Conservation (phyloP, 2,888 invertebrate species). For the Drosophila tanythrix region DNA sequence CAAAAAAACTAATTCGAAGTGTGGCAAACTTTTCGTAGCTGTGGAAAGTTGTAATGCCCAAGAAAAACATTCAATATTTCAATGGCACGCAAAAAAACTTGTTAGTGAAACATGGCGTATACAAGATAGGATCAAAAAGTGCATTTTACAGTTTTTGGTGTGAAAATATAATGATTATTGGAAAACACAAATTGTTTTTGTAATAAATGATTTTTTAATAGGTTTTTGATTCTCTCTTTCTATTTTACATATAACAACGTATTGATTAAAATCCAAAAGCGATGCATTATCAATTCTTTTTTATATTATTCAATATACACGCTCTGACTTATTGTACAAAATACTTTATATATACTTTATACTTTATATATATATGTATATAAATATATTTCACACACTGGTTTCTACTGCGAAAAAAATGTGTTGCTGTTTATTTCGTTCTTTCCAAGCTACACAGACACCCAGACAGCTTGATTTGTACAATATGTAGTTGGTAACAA, state of each 20-base stretch:
- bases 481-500: constrained; percentile 61
- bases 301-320: neutral
- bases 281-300: neutral
- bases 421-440: constrained; percentile 29
- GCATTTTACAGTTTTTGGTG: neutral
- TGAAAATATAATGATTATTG: constrained; percentile 3
- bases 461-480: constrained; percentile 51
- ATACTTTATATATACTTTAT: constrained; percentile 3
- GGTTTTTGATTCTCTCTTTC: neutral
- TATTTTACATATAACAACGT: neutral
- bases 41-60: constrained; percentile 13
- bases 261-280: neutral
- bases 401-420: constrained; percentile 44
- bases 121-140: constrained; percentile 5
- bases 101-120: constrained; percentile 27
- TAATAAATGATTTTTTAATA: neutral
- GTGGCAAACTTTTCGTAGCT: constrained; percentile 43
- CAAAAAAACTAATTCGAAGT: constrained; percentile 51
- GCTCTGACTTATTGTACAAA: neutral
- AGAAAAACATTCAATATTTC: constrained; percentile 56
- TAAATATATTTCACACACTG: constrained; percentile 60
- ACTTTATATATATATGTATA: constrained; percentile 12
- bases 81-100: constrained; percentile 28
- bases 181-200: neutral
- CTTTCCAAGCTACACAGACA: constrained; percentile 30